phyloP scores from a whole-genome alignment of 2,888 invertebrate genomes.

The Drosophila cracens region DNA sequence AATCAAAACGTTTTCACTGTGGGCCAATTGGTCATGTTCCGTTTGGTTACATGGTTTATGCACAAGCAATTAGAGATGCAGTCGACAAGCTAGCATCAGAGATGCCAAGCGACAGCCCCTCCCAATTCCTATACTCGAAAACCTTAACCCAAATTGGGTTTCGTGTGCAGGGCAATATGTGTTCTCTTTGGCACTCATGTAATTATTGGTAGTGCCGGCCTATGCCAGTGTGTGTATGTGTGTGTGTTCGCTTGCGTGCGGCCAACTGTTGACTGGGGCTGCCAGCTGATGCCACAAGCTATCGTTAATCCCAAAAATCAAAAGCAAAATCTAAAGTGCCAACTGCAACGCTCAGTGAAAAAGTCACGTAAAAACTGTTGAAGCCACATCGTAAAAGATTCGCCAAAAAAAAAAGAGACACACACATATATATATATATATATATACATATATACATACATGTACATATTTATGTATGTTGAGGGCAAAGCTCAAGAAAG shows the following conservation, averaged over 20 bases:
- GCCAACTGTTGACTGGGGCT: slow-evolving; percentile 72
- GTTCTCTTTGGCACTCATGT: slow-evolving; percentile 45
- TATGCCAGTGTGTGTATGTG: background rate
- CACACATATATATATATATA: background rate
- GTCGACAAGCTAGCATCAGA: slow-evolving; percentile 13
- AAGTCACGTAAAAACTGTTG: slow-evolving; percentile 77
- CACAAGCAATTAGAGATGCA: slow-evolving; percentile 65
- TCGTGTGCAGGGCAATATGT: slow-evolving; percentile 46
- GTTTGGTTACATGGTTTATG: slow-evolving; percentile 38
- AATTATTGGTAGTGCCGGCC: slow-evolving; percentile 61
- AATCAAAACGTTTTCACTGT: slow-evolving; percentile 39
- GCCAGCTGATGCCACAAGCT: slow-evolving; percentile 16
- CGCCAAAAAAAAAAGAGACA: slow-evolving; percentile 20
- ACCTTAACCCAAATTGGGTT: background rate
- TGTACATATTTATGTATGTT: background rate
- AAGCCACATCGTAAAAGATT: slow-evolving; percentile 74
- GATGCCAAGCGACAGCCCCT: slow-evolving; percentile 1
- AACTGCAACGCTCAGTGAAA: slow-evolving; percentile 63
- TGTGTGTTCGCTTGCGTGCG: slow-evolving; percentile 16
- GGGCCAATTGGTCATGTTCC: slow-evolving; percentile 17
- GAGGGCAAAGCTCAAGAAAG: slow-evolving; percentile 34
- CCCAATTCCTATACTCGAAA: background rate
- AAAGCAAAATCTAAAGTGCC: slow-evolving; percentile 50
- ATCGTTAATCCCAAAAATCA: slow-evolving; percentile 22
- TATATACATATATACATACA: background rate